Evolutionary conservation across 53 echinoderm and acorn worm species (phyloP).

Genomic region (Astropecten irregularis): DNA sequence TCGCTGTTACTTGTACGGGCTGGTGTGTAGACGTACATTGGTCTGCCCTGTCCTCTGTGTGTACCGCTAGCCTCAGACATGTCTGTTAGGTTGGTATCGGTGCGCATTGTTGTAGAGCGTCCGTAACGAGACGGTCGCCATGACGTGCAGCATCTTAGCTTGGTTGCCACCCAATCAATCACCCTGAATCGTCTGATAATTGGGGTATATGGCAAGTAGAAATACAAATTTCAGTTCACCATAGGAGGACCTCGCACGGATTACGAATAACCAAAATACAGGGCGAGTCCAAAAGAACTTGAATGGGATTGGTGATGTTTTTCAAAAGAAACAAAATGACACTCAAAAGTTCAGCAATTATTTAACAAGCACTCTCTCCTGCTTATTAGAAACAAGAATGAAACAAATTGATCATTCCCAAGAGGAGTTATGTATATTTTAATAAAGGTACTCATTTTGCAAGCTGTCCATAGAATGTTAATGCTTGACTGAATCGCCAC

Average conservation of each 20-base stretch:
- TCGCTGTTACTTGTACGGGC: conserved; percentile 41
- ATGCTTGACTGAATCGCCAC: too few species aligned
- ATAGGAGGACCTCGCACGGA: conserved; percentile 20
- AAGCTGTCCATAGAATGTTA: too few species aligned
- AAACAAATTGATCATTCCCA: too few species aligned
- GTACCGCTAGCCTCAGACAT: conserved; percentile 48
- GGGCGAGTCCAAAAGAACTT: too few species aligned
- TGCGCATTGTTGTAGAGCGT: conserved; percentile 55
- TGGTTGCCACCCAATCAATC: conserved; percentile 78
- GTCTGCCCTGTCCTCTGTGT: conserved; percentile 13
- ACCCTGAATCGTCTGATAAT: conserved; percentile 71
- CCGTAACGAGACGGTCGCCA: conserved; percentile 58
- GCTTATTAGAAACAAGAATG: too few species aligned
- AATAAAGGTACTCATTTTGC: too few species aligned
- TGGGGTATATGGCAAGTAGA: conserved; percentile 13
- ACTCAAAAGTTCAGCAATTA: too few species aligned
- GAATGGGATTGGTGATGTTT: too few species aligned
- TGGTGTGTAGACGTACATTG: conserved; percentile 44
- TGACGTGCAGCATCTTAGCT: conserved; percentile 72
- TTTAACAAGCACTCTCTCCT: background rate
- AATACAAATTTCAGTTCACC: conserved; percentile 28
- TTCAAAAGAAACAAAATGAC: too few species aligned
- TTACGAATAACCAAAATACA: conserved; percentile 3
- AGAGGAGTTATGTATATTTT: too few species aligned
- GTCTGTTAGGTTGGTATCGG: conserved; percentile 79